Evolutionary conservation across 2,888 invertebrate species (phyloP), one percentile per base, ranked within the genome.

Genomic region (Congeria kusceri): DNA sequence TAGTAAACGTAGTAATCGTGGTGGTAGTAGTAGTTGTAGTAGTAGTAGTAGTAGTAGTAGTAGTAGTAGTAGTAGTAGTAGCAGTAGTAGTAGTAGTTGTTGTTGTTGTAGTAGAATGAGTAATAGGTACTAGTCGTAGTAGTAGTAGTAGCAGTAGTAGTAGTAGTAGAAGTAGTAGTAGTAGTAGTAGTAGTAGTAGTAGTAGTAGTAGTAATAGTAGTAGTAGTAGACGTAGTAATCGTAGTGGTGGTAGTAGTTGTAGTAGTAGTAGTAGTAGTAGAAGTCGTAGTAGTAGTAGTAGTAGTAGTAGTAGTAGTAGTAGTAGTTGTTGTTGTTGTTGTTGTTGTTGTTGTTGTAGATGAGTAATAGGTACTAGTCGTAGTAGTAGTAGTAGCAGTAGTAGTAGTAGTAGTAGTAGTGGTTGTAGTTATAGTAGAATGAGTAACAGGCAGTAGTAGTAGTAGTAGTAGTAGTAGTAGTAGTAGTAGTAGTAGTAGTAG

Each of bases 61-160:
- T 59, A 59, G 59, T 59, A 59, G 59, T 59, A 59, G 59, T 59
- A 27, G 59, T 28, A 59, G 59, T 59, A 59, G 59, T 59, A 59
- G 59, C 18, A 59, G 59, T 59, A 59, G 59, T 59, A 59, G 59
- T 59, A 27, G 59, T 59, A 59, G 59, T 59, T 27, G 59, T 25
- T 7, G 28, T 59, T 18, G 29, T 27, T 59, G 27, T 59, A 18
- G 27, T 25, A 18, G 29, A 5, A 23, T 4, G 7, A 20, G 27
- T 20, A 18, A 9, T 32, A 32, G 32, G 32, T 32, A 32, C 5
- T 32, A 32, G 32, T 32, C 4, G 32, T 32, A 32, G 32, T 32
- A 32, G 32, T 32, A 32, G 32, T 32, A 32, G 32, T 32, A 32
- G 32, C 11, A 32, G 59, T 27, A 59, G 25, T 59, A 59, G 59